Evolutionary conservation across 2,888 invertebrate species (phyloP).

Genomic region (Sarcophaga subvicina): DNA sequence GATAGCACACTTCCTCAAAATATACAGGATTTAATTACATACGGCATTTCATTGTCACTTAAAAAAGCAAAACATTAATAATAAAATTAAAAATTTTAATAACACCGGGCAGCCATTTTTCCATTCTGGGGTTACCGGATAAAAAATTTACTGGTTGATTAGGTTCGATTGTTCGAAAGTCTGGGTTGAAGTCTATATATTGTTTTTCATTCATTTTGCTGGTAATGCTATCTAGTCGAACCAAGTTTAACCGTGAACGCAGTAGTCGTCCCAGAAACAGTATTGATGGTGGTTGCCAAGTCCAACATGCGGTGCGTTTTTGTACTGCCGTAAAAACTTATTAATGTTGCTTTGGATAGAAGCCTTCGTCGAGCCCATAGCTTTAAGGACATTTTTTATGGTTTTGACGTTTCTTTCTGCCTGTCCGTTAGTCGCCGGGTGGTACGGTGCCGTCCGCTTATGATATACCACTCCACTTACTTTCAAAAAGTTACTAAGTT

Average conservation of each 20-base stretch:
- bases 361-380: constrained; percentile 24
- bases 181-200: constrained; percentile 12
- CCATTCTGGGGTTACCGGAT: constrained; percentile 31
- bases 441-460: too few species aligned
- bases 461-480: neutral
- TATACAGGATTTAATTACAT: too few species aligned
- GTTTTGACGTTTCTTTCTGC: constrained; percentile 31
- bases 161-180: constrained; percentile 27
- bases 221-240: constrained; percentile 38
- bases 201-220: constrained; percentile 25
- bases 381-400: constrained; percentile 53
- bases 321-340: too few species aligned
- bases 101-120: neutral
- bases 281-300: too few species aligned
- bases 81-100: too few species aligned
- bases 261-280: too few species aligned
- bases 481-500: constrained; percentile 26
- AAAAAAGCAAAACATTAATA: too few species aligned
- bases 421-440: too few species aligned
- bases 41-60: too few species aligned
- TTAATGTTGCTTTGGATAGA: too few species aligned
- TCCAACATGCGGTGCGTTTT: too few species aligned
- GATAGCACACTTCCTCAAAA: too few species aligned
- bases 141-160: constrained; percentile 38
- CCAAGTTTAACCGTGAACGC: constrained; percentile 41